Conservation (phyloP, 2,888 invertebrate genomes). For the Junonia oenone region DNA sequence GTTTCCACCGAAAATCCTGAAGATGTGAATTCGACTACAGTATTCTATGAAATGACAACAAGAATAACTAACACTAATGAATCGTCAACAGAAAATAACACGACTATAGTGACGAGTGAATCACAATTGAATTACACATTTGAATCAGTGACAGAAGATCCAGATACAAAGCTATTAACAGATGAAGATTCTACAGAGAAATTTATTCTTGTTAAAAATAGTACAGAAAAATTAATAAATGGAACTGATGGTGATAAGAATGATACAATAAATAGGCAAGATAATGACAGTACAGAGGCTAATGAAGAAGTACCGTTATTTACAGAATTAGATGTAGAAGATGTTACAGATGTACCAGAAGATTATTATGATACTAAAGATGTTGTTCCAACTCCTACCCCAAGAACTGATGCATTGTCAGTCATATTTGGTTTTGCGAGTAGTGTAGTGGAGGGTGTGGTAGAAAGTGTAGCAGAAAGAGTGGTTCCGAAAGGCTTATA, state of each 20-base stretch:
- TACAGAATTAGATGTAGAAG: slow-evolving; percentile 59
- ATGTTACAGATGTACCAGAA: slow-evolving; percentile 55
- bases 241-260: slow-evolving; percentile 27
- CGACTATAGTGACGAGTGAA: slow-evolving; percentile 27
- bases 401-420: slow-evolving; percentile 64
- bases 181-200: slow-evolving; percentile 6
- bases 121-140: slow-evolving; percentile 3
- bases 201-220: slow-evolving; percentile 2
- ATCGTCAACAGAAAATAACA: slow-evolving; percentile 23
- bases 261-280: slow-evolving; percentile 15
- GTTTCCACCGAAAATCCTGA: slow-evolving; percentile 45
- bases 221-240: slow-evolving; percentile 22
- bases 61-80: slow-evolving; percentile 20
- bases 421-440: slow-evolving; percentile 70
- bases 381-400: slow-evolving; percentile 59
- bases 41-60: slow-evolving; percentile 34
- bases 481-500: slow-evolving; percentile 66
- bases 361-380: slow-evolving; percentile 72
- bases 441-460: slow-evolving; percentile 66
- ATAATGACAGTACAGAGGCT: slow-evolving; percentile 36
- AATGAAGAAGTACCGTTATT: slow-evolving; percentile 53
- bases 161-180: slow-evolving; percentile 9
- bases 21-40: slow-evolving; percentile 35
- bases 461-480: slow-evolving; percentile 66
- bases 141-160: slow-evolving; percentile 12